Conservation (phyloP, 2,888 invertebrate species). For the Agrochola lota region DNA sequence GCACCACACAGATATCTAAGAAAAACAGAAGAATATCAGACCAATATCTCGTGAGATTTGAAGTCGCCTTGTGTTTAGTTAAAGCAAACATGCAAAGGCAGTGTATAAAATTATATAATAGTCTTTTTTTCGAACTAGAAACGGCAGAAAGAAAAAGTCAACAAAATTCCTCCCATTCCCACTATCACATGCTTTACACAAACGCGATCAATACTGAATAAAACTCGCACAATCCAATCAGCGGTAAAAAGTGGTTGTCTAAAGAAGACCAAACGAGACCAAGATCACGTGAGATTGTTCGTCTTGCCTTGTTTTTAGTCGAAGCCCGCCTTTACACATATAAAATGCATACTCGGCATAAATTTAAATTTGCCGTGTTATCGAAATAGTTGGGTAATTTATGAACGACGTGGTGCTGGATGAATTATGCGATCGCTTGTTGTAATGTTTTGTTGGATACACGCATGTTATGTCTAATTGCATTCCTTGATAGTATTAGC, state of each 20-base stretch:
- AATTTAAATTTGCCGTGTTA: slow-evolving; percentile 88
- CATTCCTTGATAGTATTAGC: slow-evolving; percentile 71
- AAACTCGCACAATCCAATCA: slow-evolving; percentile 50
- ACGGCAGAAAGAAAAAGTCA: too few relatives aligned
- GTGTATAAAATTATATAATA: too few relatives aligned
- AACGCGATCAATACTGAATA: slow-evolving; percentile 20
- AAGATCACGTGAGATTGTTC: slow-evolving; percentile 87
- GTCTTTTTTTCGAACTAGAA: too few relatives aligned
- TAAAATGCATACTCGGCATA: slow-evolving; percentile 86
- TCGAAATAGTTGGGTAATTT: slow-evolving; percentile 88
- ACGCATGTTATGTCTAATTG: slow-evolving; percentile 80
- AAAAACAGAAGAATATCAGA: slow-evolving; percentile 14
- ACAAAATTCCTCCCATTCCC: neutral
- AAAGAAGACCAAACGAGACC: slow-evolving; percentile 64
- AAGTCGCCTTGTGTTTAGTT: too few relatives aligned
- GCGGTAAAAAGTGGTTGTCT: slow-evolving; percentile 69
- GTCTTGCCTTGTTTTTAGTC: slow-evolving; percentile 79
- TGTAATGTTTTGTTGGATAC: slow-evolving; percentile 75
- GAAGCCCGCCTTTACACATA: slow-evolving; percentile 82
- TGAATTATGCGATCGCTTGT: slow-evolving; percentile 79
- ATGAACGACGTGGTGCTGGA: slow-evolving; percentile 81
- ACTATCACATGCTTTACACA: slow-evolving; percentile 22
- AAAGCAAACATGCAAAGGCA: too few relatives aligned
- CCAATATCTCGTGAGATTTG: slow-evolving; percentile 16
- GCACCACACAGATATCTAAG: neutral